phyloP scores from a whole-genome alignment of 1,140 invertebrate species.

The Drosophila kanapiae region DNA sequence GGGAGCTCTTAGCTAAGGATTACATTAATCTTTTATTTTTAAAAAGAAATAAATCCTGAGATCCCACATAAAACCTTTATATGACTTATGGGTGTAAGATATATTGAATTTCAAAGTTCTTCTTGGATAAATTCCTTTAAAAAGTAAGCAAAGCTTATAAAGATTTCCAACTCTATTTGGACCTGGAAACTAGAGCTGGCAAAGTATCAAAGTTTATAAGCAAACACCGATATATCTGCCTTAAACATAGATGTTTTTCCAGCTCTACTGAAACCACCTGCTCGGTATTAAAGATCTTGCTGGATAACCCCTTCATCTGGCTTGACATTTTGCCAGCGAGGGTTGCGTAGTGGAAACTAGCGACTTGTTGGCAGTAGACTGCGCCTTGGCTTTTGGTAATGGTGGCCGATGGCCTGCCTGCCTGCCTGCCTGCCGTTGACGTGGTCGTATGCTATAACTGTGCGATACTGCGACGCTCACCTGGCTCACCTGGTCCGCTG shows the following conservation, averaged over 20 bases:
- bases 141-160: neutral
- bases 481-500: slow-evolving; percentile 55
- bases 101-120: too few relatives aligned
- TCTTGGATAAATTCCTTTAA: neutral
- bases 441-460: slow-evolving; percentile 80
- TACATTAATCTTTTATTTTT: neutral
- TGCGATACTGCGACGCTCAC: slow-evolving; percentile 59
- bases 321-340: slow-evolving; percentile 75
- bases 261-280: slow-evolving; percentile 34
- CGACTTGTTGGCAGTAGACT: slow-evolving; percentile 33
- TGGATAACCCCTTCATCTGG: slow-evolving; percentile 43
- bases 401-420: slow-evolving; percentile 16
- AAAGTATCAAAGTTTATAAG: too few relatives aligned
- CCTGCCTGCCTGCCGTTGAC: slow-evolving; percentile 55
- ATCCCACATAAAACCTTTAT: neutral
- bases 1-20: neutral
- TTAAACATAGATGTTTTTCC: too few relatives aligned
- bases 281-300: slow-evolving; percentile 24
- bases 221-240: too few relatives aligned
- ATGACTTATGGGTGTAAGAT: too few relatives aligned
- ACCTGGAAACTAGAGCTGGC: slow-evolving; percentile 1
- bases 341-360: slow-evolving; percentile 60
- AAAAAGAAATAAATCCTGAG: neutral
- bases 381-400: slow-evolving; percentile 53
- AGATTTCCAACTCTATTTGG: neutral